Evolutionary conservation across 2,888 invertebrate genomes (phyloP).

Genomic region (Schizaphis graminum): DNA sequence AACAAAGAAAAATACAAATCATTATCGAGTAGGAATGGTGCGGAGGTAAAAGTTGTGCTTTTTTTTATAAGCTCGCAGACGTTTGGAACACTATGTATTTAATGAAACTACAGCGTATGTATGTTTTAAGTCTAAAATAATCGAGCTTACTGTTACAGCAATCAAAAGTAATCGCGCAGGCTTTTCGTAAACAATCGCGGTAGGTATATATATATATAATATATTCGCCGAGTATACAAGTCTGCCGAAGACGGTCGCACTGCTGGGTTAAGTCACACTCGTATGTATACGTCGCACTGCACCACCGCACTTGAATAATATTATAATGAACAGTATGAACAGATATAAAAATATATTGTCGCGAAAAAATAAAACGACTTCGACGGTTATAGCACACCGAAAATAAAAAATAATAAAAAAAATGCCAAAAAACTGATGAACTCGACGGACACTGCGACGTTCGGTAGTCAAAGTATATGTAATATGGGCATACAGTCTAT

Average conservation of each 20-base stretch:
- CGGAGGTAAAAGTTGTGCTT: not conserved
- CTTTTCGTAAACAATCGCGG: conserved; percentile 42
- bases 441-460: not conserved
- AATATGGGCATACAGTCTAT: too few relatives aligned
- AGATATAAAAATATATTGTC: not conserved
- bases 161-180: conserved; percentile 47
- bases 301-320: conserved; percentile 28
- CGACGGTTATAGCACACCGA: not conserved
- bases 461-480: not conserved
- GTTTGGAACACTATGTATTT: conserved; percentile 51
- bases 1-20: not conserved
- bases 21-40: conserved; percentile 3
- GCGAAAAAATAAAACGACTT: not conserved
- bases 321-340: not conserved
- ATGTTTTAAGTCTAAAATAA: conserved; percentile 57
- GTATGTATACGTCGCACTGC: not conserved
- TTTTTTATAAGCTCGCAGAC: not conserved
- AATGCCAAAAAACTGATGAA: not conserved
- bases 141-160: conserved; percentile 63
- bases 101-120: conserved; percentile 15
- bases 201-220: not conserved
- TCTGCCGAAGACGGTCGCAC: conserved; percentile 28
- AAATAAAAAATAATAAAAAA: not conserved
- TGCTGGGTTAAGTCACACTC: not conserved
- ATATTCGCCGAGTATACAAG: not conserved